Evolutionary conservation across 2,888 invertebrate species (phyloP).

Genomic region (Zygaena filipendulae): DNA sequence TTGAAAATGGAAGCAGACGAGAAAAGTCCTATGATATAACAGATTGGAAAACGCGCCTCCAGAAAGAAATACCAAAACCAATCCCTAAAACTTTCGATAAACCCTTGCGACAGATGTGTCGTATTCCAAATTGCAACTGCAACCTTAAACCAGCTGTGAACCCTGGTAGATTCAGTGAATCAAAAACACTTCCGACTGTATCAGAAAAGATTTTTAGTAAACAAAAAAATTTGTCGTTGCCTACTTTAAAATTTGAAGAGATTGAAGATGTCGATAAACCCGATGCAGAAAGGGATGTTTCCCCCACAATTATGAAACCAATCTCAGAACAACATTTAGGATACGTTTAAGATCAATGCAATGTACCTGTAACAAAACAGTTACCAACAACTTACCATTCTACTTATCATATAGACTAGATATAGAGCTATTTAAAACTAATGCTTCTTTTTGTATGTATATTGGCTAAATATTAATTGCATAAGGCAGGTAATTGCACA

Average conservation of each 20-base stretch:
- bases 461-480: no score
- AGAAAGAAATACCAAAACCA: constrained; percentile 41
- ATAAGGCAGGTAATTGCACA: no score
- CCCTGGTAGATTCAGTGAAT: constrained; percentile 38
- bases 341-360: constrained; percentile 44
- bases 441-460: constrained; percentile 8
- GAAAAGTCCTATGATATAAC: constrained; percentile 41
- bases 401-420: no score
- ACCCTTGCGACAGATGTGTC: constrained; percentile 41
- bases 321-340: constrained; percentile 69
- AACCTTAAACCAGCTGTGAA: constrained; percentile 30
- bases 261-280: constrained; percentile 29
- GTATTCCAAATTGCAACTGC: constrained; percentile 58
- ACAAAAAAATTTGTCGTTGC: constrained; percentile 51
- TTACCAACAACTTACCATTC: constrained; percentile 18
- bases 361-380: constrained; percentile 12
- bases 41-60: constrained; percentile 51
- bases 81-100: constrained; percentile 39
- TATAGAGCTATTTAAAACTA: constrained; percentile 3
- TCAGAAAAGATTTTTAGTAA: constrained; percentile 42
- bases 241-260: constrained; percentile 52
- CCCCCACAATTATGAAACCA: constrained; percentile 35
- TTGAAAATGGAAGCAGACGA: constrained; percentile 31
- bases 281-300: constrained; percentile 42
- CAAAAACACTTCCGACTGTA: constrained; percentile 40